Percentiles rank a stretch among this genome's conserved stretches.
Conservation (phyloP, 1,140 invertebrate genomes). For the Eurosta solidaginis region DNA sequence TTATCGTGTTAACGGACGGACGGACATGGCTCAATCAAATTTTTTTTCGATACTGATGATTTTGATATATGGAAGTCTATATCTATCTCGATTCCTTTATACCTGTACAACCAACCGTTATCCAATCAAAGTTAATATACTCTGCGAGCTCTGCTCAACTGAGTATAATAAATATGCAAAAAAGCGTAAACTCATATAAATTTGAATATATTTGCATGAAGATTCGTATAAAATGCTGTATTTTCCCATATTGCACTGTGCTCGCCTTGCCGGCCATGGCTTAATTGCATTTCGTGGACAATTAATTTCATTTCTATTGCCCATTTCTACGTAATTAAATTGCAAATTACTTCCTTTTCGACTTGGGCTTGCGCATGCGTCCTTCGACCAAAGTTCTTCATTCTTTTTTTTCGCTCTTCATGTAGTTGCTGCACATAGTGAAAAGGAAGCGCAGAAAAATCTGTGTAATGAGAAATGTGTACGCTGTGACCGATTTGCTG, state of each 20-base stretch:
- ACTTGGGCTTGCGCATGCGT: neutral
- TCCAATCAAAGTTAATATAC: too few relatives aligned
- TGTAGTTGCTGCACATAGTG: neutral
- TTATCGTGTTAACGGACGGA: too few relatives aligned
- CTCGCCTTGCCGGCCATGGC: conserved; percentile 32
- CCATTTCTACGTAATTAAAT: conserved; percentile 60
- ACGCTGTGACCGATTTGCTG: neutral
- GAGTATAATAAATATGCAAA: conserved; percentile 9
- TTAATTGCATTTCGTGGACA: conserved; percentile 60
- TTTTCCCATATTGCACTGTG: neutral
- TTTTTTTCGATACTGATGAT: too few relatives aligned
- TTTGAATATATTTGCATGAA: neutral
- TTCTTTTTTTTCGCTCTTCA: neutral
- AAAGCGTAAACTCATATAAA: neutral
- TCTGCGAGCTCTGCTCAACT: too few relatives aligned
- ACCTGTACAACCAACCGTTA: too few relatives aligned
- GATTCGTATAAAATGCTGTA: neutral
- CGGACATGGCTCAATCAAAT: too few relatives aligned
- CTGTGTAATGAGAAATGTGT: neutral
- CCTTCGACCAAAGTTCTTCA: neutral
- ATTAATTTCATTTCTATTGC: conserved; percentile 60
- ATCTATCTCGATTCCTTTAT: too few relatives aligned
- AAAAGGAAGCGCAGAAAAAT: neutral
- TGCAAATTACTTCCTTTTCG: conserved; percentile 59
- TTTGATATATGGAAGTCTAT: too few relatives aligned